Evolutionary conservation across 2,797 vertebrate species (phyloP), one percentile per base, ranked within the genome.

Genomic region (Naso thynnoides): DNA sequence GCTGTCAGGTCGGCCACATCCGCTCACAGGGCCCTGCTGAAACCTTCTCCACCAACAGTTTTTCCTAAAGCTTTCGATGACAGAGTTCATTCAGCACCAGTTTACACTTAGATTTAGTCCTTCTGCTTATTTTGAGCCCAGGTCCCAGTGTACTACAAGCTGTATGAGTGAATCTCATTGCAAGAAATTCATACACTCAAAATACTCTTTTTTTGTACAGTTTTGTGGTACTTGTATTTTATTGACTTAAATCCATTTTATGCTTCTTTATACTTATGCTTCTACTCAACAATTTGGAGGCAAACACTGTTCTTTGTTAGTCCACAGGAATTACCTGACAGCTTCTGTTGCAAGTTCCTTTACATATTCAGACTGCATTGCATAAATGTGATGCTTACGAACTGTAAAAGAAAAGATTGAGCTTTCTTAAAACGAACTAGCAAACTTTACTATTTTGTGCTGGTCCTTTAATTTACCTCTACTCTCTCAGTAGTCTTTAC

Each of bases 1-100:
- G 50, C 67, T 61, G 62, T 61, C 27, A 59, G 45, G n/a, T 26
- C 33, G 72, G 47, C 41, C 66, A 58, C 76, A 79, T 84, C 75
- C 55, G 7, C 71, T 69, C 29, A 39, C 52, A 13, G 3, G 33
- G 36, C 19, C 2, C 53, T 11, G 41, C 42, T 70, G 45, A 63
- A 54, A 65, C 15, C 71, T 54, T 68, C 63, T 73, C 13, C 39
- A 64, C 8, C 10, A 27, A 31, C 19, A 18, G n/a, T n/a, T n/a
- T 41, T 59, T 55, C 45, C 48, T 11, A 23, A 15, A 48, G 21
- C 33, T 2, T 39, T 69, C 21, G 24, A 4, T 31, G 47, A 60
- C 9, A 24, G 21, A 63, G 26, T 19, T 60, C 56, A 62, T 41
- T 19, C 77, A 8, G 23, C 24, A 15, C 47, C 27, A n/a, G 3